phyloP scores from a whole-genome alignment of 1,140 invertebrate species.

The Drosophila kohkoa region DNA sequence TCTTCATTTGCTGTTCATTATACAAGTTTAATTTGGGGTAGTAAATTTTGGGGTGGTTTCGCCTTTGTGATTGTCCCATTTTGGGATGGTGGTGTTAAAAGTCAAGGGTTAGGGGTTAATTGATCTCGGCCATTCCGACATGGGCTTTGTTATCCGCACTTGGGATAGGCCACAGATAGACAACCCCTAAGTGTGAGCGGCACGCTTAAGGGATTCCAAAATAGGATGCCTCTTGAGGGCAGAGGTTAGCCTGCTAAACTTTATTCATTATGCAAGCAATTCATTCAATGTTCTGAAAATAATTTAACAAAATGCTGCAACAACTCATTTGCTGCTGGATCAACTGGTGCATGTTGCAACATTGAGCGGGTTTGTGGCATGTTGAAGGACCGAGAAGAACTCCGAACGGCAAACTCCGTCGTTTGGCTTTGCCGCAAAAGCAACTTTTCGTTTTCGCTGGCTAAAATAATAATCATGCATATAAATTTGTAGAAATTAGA shows the following conservation, averaged over 20 bases:
- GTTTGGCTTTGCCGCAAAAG: slow-evolving; percentile 35
- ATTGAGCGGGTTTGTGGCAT: neutral
- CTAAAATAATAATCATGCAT: slow-evolving; percentile 81
- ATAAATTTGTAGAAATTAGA: slow-evolving; percentile 56
- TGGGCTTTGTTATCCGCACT: slow-evolving; percentile 48
- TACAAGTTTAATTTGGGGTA: slow-evolving; percentile 52
- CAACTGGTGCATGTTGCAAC: slow-evolving; percentile 42
- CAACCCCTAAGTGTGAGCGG: slow-evolving; percentile 67
- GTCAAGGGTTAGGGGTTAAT: slow-evolving; percentile 79
- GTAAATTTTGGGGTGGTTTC: slow-evolving; percentile 51
- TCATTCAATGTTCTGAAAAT: slow-evolving; percentile 21
- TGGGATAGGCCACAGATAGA: slow-evolving; percentile 44
- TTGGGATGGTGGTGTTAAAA: slow-evolving; percentile 49
- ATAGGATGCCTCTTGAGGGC: slow-evolving; percentile 54
- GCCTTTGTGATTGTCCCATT: slow-evolving; percentile 39
- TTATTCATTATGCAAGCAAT: slow-evolving; percentile 9
- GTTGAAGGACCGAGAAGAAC: neutral
- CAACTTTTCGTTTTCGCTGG: slow-evolving; percentile 66
- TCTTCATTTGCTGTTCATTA: neutral
- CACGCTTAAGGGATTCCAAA: slow-evolving; percentile 73
- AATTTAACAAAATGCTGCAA: slow-evolving; percentile 33
- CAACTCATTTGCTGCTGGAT: slow-evolving; percentile 29
- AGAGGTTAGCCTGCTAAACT: slow-evolving; percentile 24
- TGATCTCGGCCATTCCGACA: slow-evolving; percentile 50
- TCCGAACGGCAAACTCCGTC: slow-evolving; percentile 2